Evolutionary conservation across 2,888 invertebrate genomes (phyloP), one percentile per base, ranked within the genome.

Genomic region (Octodonta nipae): DNA sequence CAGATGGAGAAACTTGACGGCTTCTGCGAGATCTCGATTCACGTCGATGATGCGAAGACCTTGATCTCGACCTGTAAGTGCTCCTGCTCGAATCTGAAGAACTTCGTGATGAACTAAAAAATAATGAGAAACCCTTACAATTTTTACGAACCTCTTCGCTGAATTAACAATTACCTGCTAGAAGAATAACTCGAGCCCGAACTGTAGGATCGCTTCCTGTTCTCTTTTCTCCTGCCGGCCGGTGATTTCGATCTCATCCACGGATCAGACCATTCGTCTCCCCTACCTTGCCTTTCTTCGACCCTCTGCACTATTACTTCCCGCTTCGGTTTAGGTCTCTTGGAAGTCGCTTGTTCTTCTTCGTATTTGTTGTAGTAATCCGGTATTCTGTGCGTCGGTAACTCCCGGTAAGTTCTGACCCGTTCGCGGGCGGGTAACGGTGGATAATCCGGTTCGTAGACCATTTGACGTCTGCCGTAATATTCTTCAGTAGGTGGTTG

Each of bases 181-280:
- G 69, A 68, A 11, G 71, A 68, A 46, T 76, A 77, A 35, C 78
- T 78, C 15, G 81, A 80, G 20, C 75, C 77, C 2, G 78, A 77
- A 40, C 78, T 78, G 49, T 80, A 80, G 12, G 80, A 79, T 40
- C 74, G 71, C 41, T 60, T 57, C 32, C 55, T 65, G n/a, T n/a
- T n/a, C 54, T 45, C 64, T 30, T 20, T 17, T 13, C 14, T 27
- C 13, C 42, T 73, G 70, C 41, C 68, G 1, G 74, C 65, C 56
- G 75, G 76, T 3, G 77, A 77, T 47, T 78, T 78, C 3, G 74
- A 71, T 16, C 79, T 64, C 79, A 87, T 87, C 92, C 92, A 93
- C 0, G 92, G 92, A 65, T 93, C 92, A 26, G 82, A 83, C 91
- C 92, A 93, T 51, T 91, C 91, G 56, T 92, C 91, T 1, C 75